phyloP scores from a whole-genome alignment of 2,797 vertebrate species.

The Phoxinus dragarum region DNA sequence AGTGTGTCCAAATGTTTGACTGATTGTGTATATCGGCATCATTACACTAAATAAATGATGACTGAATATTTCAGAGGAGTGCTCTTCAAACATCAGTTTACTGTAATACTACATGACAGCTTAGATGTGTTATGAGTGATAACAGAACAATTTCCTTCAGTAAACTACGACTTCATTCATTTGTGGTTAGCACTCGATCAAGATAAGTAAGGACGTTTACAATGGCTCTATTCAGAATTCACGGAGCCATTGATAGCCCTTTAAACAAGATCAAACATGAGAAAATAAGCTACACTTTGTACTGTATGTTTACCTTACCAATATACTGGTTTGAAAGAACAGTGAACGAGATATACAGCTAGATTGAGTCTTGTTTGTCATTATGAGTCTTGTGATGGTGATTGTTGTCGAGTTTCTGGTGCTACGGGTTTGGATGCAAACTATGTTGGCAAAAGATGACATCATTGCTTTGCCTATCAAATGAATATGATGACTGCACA shows the following conservation, averaged over 20 bases:
- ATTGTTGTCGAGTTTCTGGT: constrained; percentile 15
- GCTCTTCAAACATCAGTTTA: neutral
- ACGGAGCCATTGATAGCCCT: constrained; percentile 56
- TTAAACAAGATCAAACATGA: constrained; percentile 69
- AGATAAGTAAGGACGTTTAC: constrained; percentile 69
- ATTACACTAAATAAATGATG: constrained; percentile 12
- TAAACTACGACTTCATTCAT: constrained; percentile 61
- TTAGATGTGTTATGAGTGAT: constrained; percentile 36
- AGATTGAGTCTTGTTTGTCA: constrained; percentile 1
- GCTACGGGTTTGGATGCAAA: neutral
- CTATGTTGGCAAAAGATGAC: constrained; percentile 50
- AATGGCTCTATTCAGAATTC: constrained; percentile 66
- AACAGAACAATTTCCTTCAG: constrained; percentile 14
- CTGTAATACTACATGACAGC: constrained; percentile 30
- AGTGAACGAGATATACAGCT: neutral
- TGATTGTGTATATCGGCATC: neutral
- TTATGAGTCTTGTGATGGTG: constrained; percentile 13
- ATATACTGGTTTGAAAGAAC: constrained; percentile 60
- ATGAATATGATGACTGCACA: constrained; percentile 52
- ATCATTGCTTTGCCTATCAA: constrained; percentile 67
- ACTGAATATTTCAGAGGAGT: no score
- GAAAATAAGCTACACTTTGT: constrained; percentile 54
- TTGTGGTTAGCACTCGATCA: constrained; percentile 66
- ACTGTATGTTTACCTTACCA: constrained; percentile 56
- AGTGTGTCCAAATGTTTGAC: neutral